Evolutionary conservation across 2,888 invertebrate genomes (phyloP).

Genomic region (Megaustenia siamemsis): DNA sequence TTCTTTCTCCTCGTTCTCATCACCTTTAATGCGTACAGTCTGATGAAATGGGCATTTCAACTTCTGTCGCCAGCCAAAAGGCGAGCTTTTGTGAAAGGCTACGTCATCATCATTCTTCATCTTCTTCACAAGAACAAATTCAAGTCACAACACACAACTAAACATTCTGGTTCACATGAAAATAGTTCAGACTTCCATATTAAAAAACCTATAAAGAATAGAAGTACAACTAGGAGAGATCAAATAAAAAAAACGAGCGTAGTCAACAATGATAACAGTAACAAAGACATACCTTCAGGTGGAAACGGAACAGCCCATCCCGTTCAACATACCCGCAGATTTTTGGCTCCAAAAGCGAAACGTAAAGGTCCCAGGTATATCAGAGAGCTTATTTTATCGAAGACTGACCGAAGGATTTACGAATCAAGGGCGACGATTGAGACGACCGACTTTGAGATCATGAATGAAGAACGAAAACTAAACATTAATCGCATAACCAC

Average conservation of each 20-base stretch:
- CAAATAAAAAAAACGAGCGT: not conserved
- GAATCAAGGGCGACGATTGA: not conserved
- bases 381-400: not conserved
- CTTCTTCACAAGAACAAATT: not conserved
- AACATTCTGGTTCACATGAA: no score
- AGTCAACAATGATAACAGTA: no score
- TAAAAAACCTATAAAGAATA: no score
- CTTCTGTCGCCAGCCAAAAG: conserved; percentile 29
- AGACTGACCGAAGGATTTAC: not conserved
- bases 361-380: not conserved
- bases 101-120: conserved; percentile 34
- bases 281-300: no score
- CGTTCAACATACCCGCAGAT: no score
- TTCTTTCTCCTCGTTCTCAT: conserved; percentile 60
- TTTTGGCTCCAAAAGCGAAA: not conserved
- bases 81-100: conserved; percentile 39
- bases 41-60: conserved; percentile 30
- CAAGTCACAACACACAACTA: not conserved
- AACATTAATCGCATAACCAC: conserved; percentile 5
- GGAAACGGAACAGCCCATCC: not conserved
- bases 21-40: conserved; percentile 47
- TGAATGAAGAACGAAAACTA: not conserved
- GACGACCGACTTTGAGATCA: not conserved
- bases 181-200: no score
- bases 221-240: not conserved